These are phyloP conservation scores for Xenentodon cancila DNA, from an alignment of 2,797 vertebrate species.

Conservation along the genomic window DNA sequence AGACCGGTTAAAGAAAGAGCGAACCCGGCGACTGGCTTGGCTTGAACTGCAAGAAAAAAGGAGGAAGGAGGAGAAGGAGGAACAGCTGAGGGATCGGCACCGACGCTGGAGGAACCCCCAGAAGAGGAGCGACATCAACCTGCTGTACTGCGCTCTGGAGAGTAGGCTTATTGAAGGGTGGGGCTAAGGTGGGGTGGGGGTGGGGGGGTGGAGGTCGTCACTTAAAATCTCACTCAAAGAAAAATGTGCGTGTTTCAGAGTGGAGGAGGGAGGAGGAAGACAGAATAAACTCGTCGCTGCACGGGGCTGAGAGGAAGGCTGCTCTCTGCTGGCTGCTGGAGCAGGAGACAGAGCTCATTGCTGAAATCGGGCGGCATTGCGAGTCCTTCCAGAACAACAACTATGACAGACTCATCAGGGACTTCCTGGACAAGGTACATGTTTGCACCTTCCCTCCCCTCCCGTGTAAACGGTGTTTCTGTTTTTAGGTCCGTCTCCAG, in stretches of 20 bases:
- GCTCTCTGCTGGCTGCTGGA: constrained; percentile 89
- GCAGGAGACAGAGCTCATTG: constrained; percentile 87
- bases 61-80: constrained; percentile 82
- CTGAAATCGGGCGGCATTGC: constrained; percentile 84
- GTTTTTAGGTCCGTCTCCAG: no score
- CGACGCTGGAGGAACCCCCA: constrained; percentile 85
- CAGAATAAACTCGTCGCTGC: constrained; percentile 77
- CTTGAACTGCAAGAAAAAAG: constrained; percentile 76
- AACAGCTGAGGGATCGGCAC: constrained; percentile 77
- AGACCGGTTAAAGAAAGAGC: constrained; percentile 74
- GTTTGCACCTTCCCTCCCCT: no score
- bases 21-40: constrained; percentile 76
- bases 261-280: constrained; percentile 86
- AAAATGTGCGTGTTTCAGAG: constrained; percentile 70
- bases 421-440: constrained; percentile 88
- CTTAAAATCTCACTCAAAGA: background rate
- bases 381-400: constrained; percentile 66
- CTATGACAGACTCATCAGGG: constrained; percentile 73
- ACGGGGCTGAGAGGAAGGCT: constrained; percentile 88
- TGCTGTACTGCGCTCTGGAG: constrained; percentile 89
- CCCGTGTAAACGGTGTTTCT: no score
- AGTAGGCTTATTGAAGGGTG: constrained; percentile 75
- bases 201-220: background rate
- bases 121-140: constrained; percentile 88
- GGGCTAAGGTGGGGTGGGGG: no score